Conservation (phyloP, 2,888 invertebrate genomes). For the Cheilosia pagana region DNA sequence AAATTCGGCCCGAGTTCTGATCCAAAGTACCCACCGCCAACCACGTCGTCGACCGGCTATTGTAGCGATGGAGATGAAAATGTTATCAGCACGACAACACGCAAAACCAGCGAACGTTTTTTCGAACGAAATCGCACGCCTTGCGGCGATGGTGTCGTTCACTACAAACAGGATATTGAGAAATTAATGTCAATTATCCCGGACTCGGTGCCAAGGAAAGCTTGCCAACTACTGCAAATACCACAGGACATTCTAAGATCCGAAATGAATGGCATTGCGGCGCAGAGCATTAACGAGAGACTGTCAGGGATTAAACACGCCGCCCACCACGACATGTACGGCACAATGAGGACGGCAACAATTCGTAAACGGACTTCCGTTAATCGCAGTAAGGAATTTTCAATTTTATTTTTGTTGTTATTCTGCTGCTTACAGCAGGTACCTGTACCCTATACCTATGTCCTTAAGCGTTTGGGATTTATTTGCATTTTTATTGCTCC, state of each 20-base stretch:
- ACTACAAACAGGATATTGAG: slow-evolving; percentile 77
- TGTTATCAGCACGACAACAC: slow-evolving; percentile 64
- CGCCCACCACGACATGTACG: slow-evolving; percentile 32
- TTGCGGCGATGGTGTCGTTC: slow-evolving; percentile 43
- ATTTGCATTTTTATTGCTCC: slow-evolving; percentile 21
- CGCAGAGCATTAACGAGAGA: slow-evolving; percentile 31
- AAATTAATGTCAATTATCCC: slow-evolving; percentile 80
- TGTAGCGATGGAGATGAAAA: slow-evolving; percentile 54
- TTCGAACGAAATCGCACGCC: slow-evolving; percentile 61
- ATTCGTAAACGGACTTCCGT: slow-evolving; percentile 64
- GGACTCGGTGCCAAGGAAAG: slow-evolving; percentile 80
- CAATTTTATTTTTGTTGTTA: slow-evolving; percentile 8
- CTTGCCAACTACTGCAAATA: slow-evolving; percentile 81
- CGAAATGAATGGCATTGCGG: slow-evolving; percentile 37
- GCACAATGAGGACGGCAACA: slow-evolving; percentile 59
- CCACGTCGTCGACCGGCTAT: background rate
- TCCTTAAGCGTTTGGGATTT: slow-evolving; percentile 1
- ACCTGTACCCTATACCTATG: background rate
- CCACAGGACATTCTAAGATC: slow-evolving; percentile 41
- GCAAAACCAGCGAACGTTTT: slow-evolving; percentile 67
- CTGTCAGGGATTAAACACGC: slow-evolving; percentile 43
- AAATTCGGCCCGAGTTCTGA: slow-evolving; percentile 77
- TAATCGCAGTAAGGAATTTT: slow-evolving; percentile 59
- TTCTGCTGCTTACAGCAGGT: background rate
- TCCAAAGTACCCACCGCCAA: background rate